A percentile compares a stretch with the other conserved stretches of the same genome.
Evolutionary conservation across 30 jellyfish, hydroid and myxozoan species (phyloP).

Genomic region (Aurelia sp.): DNA sequence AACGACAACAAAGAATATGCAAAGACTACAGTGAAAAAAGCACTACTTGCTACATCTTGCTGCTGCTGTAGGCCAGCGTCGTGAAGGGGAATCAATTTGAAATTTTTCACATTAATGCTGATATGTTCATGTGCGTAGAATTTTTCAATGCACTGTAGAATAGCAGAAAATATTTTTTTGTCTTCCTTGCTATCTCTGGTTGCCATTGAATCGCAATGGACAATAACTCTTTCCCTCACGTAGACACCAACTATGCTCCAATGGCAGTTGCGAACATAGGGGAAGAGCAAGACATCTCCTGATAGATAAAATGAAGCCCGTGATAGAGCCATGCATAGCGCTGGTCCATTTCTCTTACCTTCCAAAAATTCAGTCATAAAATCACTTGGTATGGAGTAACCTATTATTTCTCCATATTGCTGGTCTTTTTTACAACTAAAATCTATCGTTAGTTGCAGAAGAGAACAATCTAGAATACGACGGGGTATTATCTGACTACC

Average conservation of each 20-base stretch:
- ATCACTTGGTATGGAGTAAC: not conserved
- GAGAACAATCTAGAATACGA: not conserved
- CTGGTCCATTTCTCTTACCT: not conserved
- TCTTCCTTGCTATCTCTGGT: not conserved
- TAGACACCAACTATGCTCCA: constrained; percentile 30
- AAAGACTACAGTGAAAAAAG: not conserved
- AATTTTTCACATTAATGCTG: not conserved
- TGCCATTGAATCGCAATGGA: constrained; percentile 37
- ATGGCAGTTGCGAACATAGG: constrained; percentile 2
- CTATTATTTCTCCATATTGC: not conserved
- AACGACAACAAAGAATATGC: not conserved
- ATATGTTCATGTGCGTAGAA: not conserved
- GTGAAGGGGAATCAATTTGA: not conserved
- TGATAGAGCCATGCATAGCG: not conserved
- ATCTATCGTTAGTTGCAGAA: not conserved
- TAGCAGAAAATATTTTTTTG: not conserved
- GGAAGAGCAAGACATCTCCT: constrained; percentile 6
- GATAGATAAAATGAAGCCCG: not conserved
- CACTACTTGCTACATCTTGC: not conserved
- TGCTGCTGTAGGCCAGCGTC: not conserved
- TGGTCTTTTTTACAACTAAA: not conserved
- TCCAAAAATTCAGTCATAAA: not conserved
- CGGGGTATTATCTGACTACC: not conserved
- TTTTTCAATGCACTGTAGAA: not conserved
- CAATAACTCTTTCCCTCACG: not conserved